A percentile compares a stretch with the other conserved stretches of the same genome.
Conservation (phyloP, 2,888 invertebrate species). For the Dione juno region DNA sequence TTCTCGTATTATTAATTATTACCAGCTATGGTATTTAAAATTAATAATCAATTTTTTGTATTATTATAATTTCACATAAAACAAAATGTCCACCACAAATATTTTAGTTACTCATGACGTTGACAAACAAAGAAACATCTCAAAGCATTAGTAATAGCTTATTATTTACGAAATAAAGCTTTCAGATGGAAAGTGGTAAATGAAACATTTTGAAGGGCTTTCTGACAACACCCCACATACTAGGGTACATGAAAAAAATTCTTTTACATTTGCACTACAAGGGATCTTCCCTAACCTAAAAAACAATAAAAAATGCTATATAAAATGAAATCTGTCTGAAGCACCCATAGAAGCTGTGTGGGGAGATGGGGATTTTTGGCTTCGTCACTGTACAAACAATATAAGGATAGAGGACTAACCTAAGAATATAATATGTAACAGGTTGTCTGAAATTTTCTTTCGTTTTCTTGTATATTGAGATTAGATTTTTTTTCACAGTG, state of each 20-base stretch:
- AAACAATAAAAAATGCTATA: constrained; percentile 24
- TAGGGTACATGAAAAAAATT: constrained; percentile 20
- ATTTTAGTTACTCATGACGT: neutral
- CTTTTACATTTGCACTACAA: constrained; percentile 21
- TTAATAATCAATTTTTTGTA: too few relatives aligned
- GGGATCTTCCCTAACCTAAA: constrained; percentile 23
- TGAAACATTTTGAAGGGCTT: constrained; percentile 26
- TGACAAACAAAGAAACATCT: neutral
- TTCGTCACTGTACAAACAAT: constrained; percentile 2
- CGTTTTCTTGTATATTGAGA: too few relatives aligned
- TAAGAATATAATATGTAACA: neutral
- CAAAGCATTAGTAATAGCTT: constrained; percentile 9
- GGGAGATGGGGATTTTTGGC: constrained; percentile 12
- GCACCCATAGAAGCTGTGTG: constrained; percentile 16
- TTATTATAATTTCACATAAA: neutral
- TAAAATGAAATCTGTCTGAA: constrained; percentile 29
- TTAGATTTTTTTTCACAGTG: too few relatives aligned
- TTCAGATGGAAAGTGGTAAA: constrained; percentile 20
- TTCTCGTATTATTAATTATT: too few relatives aligned
- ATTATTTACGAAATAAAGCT: constrained; percentile 17
- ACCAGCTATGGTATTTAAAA: too few relatives aligned
- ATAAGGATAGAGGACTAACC: neutral
- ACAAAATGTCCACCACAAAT: too few relatives aligned
- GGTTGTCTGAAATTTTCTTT: neutral
- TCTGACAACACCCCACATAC: constrained; percentile 13